Conservation (phyloP, 37 sponge, comb jelly and placozoan genomes). For the Hexactinellida sp. region DNA sequence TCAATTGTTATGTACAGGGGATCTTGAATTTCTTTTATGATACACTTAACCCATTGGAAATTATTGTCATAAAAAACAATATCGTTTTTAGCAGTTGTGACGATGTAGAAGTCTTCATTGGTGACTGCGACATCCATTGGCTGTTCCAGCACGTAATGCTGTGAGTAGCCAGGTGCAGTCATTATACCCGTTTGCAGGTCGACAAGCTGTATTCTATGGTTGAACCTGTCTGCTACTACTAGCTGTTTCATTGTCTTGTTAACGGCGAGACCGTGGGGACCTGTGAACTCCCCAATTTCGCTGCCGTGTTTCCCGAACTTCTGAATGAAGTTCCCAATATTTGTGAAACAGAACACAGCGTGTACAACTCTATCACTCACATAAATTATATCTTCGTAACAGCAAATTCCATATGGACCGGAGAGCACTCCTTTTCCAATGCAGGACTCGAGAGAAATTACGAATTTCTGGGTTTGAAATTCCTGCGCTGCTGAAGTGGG, state of each 20-base stretch:
- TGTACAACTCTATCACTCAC: background rate
- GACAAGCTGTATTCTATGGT: background rate
- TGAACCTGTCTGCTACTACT: background rate
- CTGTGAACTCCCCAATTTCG: background rate
- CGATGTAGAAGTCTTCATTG: background rate
- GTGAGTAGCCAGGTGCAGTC: background rate
- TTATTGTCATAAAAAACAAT: background rate
- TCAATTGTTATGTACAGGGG: background rate
- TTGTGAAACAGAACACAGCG: constrained; percentile 7
- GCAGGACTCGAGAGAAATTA: background rate
- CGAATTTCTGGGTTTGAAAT: background rate
- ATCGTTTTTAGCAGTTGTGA: background rate
- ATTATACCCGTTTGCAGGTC: background rate
- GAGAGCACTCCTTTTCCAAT: background rate
- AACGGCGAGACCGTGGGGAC: background rate
- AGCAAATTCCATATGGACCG: background rate
- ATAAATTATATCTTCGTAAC: background rate
- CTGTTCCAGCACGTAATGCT: background rate
- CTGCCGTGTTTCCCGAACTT: background rate
- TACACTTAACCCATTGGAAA: background rate
- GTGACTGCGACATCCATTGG: background rate
- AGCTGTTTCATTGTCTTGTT: background rate
- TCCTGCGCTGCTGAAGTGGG: background rate
- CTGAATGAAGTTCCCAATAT: background rate
- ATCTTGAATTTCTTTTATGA: background rate